Base-by-base conservation (phyloP, 1,140 invertebrate species). In the Drosophila elegans region DNA sequence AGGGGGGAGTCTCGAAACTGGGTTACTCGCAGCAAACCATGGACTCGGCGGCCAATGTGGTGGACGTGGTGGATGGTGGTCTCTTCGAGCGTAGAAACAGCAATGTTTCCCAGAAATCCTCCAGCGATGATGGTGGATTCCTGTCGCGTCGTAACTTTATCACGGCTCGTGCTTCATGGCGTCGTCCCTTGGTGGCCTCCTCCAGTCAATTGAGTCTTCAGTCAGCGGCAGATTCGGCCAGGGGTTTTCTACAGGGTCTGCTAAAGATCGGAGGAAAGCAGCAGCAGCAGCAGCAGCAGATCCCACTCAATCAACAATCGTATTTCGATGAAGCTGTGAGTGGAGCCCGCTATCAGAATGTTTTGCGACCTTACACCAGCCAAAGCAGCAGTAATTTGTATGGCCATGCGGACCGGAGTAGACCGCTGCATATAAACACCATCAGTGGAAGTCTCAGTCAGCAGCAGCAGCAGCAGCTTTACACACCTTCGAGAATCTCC, bases 71-170 rank as follows among this genome's bases (percentile, higher is more conserved):
- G 9, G 91, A 92, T 38, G 79, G 79, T 0, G 44, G 59, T 0
- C 45, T 94, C 13, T 94, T 93, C 68, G 93, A 94, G 67, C 93
- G 94, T 12, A 93, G 94, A 54, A 94, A 95, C 78, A 95, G 95
- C 81, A 85, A 78, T 25, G 94, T 94, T 36, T 94, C 95, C 42
- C 95, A 95, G 85, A 93, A 94, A 27, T 96, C 95, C 52, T 95
- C 95, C 74, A 97, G 96, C 81, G 96, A 97, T 92, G 96, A 97
- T 90, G 97, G 97, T 34, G 96, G 96, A 2, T 97, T 97, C 92
- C 93, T 96, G 38, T 94, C 94, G 2, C 93, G 93, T 52, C 78
- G 89, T 0, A 91, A 88, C 45, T 91, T 91, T 38, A 91, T 91
- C 46, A 91, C 85, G 5, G 83, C 91, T 3, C 94, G 95, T 52